Conservation (phyloP, 2,888 invertebrate species). For the Agrotis puta region DNA sequence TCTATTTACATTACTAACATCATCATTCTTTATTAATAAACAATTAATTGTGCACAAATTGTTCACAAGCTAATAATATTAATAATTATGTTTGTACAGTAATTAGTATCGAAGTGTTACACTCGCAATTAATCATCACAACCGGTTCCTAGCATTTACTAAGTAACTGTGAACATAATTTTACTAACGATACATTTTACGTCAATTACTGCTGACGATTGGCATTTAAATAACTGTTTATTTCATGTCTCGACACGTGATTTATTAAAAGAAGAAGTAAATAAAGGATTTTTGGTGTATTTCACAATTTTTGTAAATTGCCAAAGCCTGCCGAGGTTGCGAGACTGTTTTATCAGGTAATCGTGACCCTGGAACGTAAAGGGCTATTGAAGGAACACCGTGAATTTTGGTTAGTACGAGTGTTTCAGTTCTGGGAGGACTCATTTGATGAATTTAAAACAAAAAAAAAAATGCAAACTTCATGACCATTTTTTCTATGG, state of each 20-base stretch:
- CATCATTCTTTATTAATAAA: background rate
- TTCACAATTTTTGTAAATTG: background rate
- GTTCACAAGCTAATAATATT: constrained; percentile 11
- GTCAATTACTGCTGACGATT: constrained; percentile 35
- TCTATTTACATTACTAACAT: background rate
- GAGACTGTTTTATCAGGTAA: no score
- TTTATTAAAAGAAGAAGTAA: background rate
- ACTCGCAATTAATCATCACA: constrained; percentile 43
- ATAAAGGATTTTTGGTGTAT: background rate
- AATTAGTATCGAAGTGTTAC: constrained; percentile 39
- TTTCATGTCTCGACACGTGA: constrained; percentile 1
- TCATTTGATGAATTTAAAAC: no score
- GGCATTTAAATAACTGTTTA: constrained; percentile 31
- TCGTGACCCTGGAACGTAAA: no score
- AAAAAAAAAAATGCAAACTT: background rate
- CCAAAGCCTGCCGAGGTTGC: no score
- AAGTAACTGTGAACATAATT: constrained; percentile 56
- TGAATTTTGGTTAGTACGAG: no score
- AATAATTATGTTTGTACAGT: constrained; percentile 7
- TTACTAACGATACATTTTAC: constrained; percentile 49
- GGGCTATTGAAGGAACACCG: no score
- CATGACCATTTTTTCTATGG: background rate
- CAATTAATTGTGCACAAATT: constrained; percentile 20
- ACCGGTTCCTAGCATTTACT: constrained; percentile 49
- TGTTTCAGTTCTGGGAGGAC: no score